phyloP scores from a whole-genome alignment of 2,113 vertebrate species.

The Aphyosemion australe region DNA sequence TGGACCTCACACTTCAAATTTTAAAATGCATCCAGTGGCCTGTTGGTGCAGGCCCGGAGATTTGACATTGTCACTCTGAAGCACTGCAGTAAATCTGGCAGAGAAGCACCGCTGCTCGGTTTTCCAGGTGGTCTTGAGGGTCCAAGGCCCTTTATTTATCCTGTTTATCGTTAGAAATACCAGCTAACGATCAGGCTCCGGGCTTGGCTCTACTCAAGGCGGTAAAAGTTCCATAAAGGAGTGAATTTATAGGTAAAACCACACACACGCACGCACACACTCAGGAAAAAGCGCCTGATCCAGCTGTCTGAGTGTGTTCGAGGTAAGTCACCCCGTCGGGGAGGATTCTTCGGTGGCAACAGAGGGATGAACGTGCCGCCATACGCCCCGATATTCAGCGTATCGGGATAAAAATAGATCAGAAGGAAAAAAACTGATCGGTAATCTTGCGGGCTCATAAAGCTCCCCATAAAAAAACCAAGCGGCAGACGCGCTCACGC shows the following conservation, averaged over 20 bases:
- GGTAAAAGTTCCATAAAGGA: constrained; percentile 60
- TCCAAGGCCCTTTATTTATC: constrained; percentile 23
- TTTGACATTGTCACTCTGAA: constrained; percentile 46
- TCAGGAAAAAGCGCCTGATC: background rate
- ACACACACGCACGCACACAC: constrained; percentile 22
- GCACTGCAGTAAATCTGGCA: constrained; percentile 66
- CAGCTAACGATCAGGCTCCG: background rate
- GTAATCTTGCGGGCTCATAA: constrained; percentile 58
- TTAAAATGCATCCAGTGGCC: constrained; percentile 38
- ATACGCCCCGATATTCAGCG: constrained; percentile 63
- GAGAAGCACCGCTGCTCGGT: constrained; percentile 47
- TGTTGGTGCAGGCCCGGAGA: constrained; percentile 35
- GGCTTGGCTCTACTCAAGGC: constrained; percentile 33
- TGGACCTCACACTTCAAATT: constrained; percentile 44
- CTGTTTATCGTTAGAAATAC: background rate
- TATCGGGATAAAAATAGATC: constrained; percentile 72
- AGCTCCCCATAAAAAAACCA: constrained; percentile 25
- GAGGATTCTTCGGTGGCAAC: constrained; percentile 67
- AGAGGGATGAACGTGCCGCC: constrained; percentile 52
- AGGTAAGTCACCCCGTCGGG: constrained; percentile 55
- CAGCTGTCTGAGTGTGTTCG: constrained; percentile 46
- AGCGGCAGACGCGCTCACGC: constrained; percentile 15
- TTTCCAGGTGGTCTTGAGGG: constrained; percentile 38
- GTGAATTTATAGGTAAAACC: constrained; percentile 36
- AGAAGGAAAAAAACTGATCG: constrained; percentile 49